Evolutionary conservation across 2,888 invertebrate genomes (phyloP).

Genomic region (Agrotis clavis): DNA sequence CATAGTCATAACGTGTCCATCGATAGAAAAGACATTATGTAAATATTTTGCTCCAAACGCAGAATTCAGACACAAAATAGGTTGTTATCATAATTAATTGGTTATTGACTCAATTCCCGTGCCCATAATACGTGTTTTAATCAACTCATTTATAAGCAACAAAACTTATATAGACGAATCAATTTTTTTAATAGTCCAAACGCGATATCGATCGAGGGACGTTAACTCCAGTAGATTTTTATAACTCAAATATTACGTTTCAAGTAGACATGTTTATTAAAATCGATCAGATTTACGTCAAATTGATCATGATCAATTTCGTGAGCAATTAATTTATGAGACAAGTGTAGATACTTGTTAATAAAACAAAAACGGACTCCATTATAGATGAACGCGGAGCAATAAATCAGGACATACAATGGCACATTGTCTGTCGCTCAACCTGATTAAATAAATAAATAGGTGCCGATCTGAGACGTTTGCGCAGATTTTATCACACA

Average conservation of each 20-base stretch:
- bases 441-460: constrained; percentile 89
- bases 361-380: constrained; percentile 75
- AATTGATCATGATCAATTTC: constrained; percentile 57
- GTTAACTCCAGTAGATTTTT: constrained; percentile 48
- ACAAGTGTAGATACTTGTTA: constrained; percentile 74
- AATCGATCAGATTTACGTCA: constrained; percentile 54
- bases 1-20: constrained; percentile 46
- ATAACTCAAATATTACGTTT: constrained; percentile 55
- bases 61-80: constrained; percentile 66
- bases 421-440: constrained; percentile 90
- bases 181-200: constrained; percentile 61
- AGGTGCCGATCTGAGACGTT: constrained; percentile 86
- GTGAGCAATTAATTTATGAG: constrained; percentile 65
- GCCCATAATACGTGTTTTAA: constrained; percentile 62
- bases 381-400: constrained; percentile 80
- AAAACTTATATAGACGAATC: constrained; percentile 62
- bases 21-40: constrained; percentile 60
- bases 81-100: constrained; percentile 75
- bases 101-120: constrained; percentile 64
- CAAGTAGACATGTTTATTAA: constrained; percentile 60
- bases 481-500: constrained; percentile 86
- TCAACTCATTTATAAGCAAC: constrained; percentile 65
- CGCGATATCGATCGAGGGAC: constrained; percentile 49
- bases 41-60: constrained; percentile 56
- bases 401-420: constrained; percentile 90